phyloP scores from a whole-genome alignment of 2,797 vertebrate genomes.

The Intellagama lesueurii region DNA sequence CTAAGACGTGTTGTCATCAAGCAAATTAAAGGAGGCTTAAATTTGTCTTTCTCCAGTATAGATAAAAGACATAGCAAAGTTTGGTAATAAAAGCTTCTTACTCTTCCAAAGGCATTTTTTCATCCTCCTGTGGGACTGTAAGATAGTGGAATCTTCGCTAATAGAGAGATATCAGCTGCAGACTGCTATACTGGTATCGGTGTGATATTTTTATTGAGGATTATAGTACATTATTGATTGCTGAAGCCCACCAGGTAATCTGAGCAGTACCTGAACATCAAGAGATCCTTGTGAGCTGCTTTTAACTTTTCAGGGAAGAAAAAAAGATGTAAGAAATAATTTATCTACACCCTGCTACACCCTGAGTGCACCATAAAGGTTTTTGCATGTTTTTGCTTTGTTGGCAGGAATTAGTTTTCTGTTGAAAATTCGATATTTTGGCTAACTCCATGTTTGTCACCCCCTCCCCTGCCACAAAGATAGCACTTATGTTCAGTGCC shows the following conservation, averaged over 20 bases:
- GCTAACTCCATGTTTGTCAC: neutral
- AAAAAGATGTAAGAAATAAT: neutral
- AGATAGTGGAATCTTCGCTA: neutral
- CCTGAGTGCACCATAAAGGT: neutral
- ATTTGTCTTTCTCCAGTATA: neutral
- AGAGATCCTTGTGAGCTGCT: neutral
- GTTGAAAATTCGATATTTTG: slow-evolving; percentile 6
- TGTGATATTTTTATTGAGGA: neutral
- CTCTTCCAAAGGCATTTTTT: neutral
- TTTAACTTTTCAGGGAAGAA: neutral
- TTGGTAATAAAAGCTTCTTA: neutral
- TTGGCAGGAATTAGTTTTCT: neutral
- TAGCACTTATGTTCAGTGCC: neutral
- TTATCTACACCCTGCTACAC: slow-evolving; percentile 23
- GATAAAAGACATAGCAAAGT: neutral
- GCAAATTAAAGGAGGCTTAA: neutral
- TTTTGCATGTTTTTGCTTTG: neutral
- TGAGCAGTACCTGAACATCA: neutral
- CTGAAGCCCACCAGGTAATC: neutral
- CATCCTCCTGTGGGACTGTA: neutral
- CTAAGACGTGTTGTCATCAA: neutral
- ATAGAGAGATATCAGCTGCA: neutral
- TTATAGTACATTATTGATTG: neutral
- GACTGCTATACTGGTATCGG: neutral
- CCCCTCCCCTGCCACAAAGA: neutral